A percentile compares a stretch with the other conserved stretches of the same genome.
These are phyloP conservation scores for Lysandra coridon DNA, from an alignment of 2,888 invertebrate genomes.

Conservation along the genomic window DNA sequence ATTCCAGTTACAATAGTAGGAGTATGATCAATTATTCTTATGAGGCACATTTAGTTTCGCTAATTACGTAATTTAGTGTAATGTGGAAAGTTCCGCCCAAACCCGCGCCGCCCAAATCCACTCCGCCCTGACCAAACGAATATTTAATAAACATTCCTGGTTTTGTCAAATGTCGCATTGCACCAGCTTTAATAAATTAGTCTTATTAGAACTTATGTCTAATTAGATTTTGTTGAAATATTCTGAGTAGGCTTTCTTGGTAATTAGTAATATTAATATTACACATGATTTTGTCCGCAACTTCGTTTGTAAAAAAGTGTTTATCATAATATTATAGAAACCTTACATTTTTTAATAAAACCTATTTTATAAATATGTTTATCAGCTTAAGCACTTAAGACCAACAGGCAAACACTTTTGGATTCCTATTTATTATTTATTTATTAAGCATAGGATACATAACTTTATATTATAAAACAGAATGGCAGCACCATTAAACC, in stretches of 20 bases:
- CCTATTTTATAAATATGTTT: no score
- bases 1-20: conserved; percentile 14
- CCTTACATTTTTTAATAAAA: background rate
- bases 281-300: background rate
- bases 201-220: conserved; percentile 19
- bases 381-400: no score
- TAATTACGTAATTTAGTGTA: conserved; percentile 42
- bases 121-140: conserved; percentile 45
- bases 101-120: conserved; percentile 36
- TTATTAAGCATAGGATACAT: no score
- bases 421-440: no score
- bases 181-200: conserved; percentile 40
- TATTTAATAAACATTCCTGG: conserved; percentile 43
- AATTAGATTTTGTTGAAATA: background rate
- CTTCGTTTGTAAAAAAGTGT: background rate
- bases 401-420: no score
- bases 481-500: no score
- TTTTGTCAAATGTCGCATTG: conserved; percentile 45
- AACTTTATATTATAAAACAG: no score
- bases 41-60: conserved; percentile 39
- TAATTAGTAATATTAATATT: background rate
- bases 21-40: conserved; percentile 40
- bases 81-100: conserved; percentile 41
- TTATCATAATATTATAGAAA: background rate
- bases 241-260: background rate